Evolutionary conservation across 2,113 vertebrate genomes (phyloP).

Genomic region (Vanacampus margaritifer): DNA sequence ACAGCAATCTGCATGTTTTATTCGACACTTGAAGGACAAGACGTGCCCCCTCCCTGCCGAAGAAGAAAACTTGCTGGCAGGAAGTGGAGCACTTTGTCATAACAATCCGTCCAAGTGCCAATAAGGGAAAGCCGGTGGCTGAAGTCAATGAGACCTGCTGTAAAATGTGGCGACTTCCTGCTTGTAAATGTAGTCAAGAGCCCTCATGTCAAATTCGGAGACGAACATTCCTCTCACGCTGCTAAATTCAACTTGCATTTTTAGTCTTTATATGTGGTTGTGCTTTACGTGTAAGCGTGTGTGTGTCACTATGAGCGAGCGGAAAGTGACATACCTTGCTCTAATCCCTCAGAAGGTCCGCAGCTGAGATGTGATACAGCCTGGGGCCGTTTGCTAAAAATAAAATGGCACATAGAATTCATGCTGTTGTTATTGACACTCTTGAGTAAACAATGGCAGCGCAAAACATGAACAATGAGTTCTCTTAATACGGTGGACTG

Average conservation of each 20-base stretch:
- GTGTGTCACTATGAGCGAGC: background rate
- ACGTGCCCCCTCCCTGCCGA: too few species aligned
- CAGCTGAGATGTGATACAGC: conserved; percentile 24
- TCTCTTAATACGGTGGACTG: background rate
- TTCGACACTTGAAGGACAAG: background rate
- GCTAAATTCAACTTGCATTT: background rate
- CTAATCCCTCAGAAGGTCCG: conserved; percentile 41
- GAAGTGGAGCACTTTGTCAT: conserved; percentile 33
- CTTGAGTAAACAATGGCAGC: conserved; percentile 7
- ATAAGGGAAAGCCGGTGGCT: conserved; percentile 8
- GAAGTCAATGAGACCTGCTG: conserved; percentile 7
- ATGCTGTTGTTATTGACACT: conserved; percentile 2
- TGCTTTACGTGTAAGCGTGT: background rate
- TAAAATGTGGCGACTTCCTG: conserved; percentile 36
- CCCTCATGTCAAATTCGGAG: conserved; percentile 10
- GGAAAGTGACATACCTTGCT: conserved; percentile 51
- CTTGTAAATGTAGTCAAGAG: conserved; percentile 11
- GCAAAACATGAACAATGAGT: background rate
- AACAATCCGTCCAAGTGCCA: conserved; percentile 17
- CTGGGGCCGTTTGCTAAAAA: conserved; percentile 49
- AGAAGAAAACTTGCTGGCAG: conserved; percentile 33
- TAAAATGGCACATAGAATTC: conserved; percentile 15
- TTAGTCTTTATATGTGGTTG: background rate
- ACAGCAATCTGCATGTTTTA: background rate
- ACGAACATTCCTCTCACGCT: background rate